phyloP scores from a whole-genome alignment of 2,113 vertebrate genomes.

The Agelaius tricolor region DNA sequence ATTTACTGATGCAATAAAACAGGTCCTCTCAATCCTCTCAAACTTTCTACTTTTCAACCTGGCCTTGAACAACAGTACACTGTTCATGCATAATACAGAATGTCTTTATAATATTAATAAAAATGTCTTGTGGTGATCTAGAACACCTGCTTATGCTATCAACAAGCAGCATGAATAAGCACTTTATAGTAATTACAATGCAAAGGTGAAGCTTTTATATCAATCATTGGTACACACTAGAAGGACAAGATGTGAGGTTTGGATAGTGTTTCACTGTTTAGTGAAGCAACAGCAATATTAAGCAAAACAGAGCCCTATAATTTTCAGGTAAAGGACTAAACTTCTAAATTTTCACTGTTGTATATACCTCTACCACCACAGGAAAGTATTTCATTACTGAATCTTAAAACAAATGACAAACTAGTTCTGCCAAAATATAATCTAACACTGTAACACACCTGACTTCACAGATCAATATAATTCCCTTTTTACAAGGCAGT shows the following conservation, averaged over 20 bases:
- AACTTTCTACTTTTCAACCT: neutral
- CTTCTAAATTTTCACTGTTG: neutral
- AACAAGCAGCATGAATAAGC: neutral
- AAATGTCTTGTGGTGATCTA: neutral
- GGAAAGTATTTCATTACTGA: neutral
- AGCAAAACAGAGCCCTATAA: neutral
- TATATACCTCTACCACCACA: neutral
- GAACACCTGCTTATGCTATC: neutral
- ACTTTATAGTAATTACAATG: neutral
- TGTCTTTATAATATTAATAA: neutral
- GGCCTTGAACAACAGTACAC: neutral
- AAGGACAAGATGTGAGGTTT: neutral
- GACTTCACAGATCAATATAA: neutral
- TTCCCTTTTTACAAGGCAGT: neutral
- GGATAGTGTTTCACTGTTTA: neutral
- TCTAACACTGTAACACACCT: neutral
- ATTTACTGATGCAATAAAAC: neutral
- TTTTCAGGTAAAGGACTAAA: neutral
- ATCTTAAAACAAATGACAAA: neutral
- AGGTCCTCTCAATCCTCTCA: neutral
- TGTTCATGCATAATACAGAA: neutral
- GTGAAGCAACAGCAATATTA: neutral
- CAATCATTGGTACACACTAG: neutral
- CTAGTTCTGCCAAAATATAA: neutral
- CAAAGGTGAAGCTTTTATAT: neutral